Conservation (phyloP, 2,113 vertebrate genomes). For the Leucopternis melanops region DNA sequence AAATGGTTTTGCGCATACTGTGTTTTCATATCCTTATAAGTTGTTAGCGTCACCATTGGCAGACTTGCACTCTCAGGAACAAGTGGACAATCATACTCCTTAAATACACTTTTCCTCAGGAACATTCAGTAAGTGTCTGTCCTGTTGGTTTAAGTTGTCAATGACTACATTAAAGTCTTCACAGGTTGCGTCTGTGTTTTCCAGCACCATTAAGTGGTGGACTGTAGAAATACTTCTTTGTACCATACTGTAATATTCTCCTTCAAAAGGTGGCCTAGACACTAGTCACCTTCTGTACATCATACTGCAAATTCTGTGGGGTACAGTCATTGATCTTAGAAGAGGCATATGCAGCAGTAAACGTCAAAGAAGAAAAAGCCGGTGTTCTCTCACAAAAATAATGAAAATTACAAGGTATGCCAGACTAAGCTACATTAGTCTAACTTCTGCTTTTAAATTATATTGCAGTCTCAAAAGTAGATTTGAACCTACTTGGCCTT, state of each 20-base stretch:
- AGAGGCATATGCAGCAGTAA: not conserved
- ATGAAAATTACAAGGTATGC: not conserved
- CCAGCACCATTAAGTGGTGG: not conserved
- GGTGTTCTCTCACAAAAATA: not conserved
- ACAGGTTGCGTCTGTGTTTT: not conserved
- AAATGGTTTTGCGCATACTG: not conserved
- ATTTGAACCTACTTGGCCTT: not conserved
- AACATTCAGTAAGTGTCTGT: not conserved
- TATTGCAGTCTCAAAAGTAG: not conserved
- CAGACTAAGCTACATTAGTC: not conserved
- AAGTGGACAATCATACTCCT: fast-evolving
- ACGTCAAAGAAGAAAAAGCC: not conserved
- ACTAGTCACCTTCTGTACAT: not conserved
- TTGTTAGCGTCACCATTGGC: not conserved
- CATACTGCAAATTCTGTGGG: not conserved
- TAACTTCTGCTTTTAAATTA: not conserved
- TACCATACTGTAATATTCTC: not conserved
- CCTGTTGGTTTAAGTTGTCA: not conserved
- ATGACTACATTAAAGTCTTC: not conserved
- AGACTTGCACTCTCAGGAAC: not conserved
- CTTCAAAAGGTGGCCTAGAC: not conserved
- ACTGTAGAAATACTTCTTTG: not conserved
- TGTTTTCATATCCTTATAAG: not conserved
- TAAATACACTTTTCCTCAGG: not conserved
- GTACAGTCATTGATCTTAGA: not conserved